Evolutionary conservation across 2,797 vertebrate genomes (phyloP), one percentile per base, ranked within the genome.

Genomic region (Catostomus latipinnis): DNA sequence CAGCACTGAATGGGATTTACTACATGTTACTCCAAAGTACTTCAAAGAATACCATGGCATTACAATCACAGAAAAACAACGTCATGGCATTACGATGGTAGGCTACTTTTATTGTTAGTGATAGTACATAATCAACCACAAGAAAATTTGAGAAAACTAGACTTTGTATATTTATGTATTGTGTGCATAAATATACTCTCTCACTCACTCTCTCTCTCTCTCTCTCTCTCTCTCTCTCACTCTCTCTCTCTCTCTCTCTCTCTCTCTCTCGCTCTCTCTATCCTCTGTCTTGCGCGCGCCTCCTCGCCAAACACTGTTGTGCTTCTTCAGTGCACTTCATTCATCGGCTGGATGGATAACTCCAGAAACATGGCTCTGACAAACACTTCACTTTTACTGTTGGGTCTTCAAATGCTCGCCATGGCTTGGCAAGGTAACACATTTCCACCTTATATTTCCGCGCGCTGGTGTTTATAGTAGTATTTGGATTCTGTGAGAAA

Each of bases 401-500:
- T 88, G 8, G 34, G 88, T 5, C 82, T 92, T 9, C 83, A 68
- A 3, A 0, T 89, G 4, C 87, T 80, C 71, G 81, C 79, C 6
- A 69, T 89, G n/a, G 43, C 22, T 84, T 72, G 83, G 6, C 83
- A n/a, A 84, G 93, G 93, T 94, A 82, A 92, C 92, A 88, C 46
- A 8, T 13, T 0, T 18, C 6, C 3, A 46, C 52, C 14, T 50
- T 22, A 8, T 0, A 6, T 61, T 72, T 49, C 50, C 9, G 45
- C 9, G 4, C 8, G 11, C 11, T 48, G 16, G 2, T 77, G 22
- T 54, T 58, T 54, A 34, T 34, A 34, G 34, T 10, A 57, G 1
- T 49, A 12, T 74, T 74, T 63, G 14, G 6, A 34, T 56, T 62
- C 2, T 10, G 16, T 10, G 46, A 11, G 10, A 57, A 48, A 49